Conservation (phyloP, 2,888 invertebrate genomes). For the Acanthoscelides obtectus region DNA sequence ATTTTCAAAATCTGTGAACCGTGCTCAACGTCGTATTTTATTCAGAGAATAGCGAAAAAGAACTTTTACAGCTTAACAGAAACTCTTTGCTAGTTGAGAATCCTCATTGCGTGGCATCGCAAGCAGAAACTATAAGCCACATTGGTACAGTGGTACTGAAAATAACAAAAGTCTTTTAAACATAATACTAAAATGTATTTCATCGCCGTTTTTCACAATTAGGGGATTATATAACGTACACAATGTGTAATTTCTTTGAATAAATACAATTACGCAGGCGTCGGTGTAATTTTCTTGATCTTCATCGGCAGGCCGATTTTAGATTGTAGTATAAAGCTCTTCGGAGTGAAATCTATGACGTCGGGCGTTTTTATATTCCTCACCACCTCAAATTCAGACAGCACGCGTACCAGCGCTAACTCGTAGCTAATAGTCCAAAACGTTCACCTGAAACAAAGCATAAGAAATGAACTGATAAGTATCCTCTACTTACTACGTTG, state of each 20-base stretch:
- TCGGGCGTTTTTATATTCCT: constrained; percentile 23
- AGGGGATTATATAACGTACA: no score
- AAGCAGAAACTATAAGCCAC: no score
- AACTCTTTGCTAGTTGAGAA: no score
- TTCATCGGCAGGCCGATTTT: constrained; percentile 26
- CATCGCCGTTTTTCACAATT: no score
- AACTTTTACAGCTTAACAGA: no score
- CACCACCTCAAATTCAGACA: constrained; percentile 25
- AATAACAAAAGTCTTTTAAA: neutral
- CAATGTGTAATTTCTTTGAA: neutral
- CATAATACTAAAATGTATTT: neutral
- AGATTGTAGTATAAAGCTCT: constrained; percentile 22
- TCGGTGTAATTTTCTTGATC: constrained; percentile 11
- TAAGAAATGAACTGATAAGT: no score
- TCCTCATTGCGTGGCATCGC: no score
- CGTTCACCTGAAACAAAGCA: constrained; percentile 25
- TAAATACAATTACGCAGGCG: neutral
- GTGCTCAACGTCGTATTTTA: no score
- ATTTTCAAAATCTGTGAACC: no score
- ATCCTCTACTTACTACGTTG: no score
- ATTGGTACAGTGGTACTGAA: no score
- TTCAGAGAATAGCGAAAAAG: no score
- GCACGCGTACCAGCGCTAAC: constrained; percentile 21
- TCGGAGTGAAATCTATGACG: constrained; percentile 25
- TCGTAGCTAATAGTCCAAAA: constrained; percentile 25